Conservation (phyloP, 2,888 invertebrate species). For the Troglohyphantes excavatus region DNA sequence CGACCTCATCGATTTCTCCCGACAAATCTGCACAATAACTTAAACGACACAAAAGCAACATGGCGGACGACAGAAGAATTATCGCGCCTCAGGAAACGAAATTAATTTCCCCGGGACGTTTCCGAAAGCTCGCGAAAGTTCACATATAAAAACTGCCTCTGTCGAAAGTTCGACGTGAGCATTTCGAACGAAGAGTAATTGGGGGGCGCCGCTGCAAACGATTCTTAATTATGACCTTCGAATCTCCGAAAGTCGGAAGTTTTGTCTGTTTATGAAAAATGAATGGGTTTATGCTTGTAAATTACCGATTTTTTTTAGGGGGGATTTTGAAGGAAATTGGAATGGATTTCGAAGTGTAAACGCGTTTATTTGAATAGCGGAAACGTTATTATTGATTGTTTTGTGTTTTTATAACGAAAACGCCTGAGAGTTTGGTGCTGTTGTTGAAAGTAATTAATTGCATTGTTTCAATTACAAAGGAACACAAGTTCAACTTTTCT, state of each 20-base stretch:
- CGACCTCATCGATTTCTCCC: background rate
- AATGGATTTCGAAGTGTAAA: no score
- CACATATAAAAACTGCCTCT: slow-evolving; percentile 23
- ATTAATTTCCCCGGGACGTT: slow-evolving; percentile 43
- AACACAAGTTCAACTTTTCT: no score
- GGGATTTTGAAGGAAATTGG: no score
- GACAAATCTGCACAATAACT: slow-evolving; percentile 52
- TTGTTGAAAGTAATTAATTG: no score
- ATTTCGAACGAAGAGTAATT: slow-evolving; percentile 35
- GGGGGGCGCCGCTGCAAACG: slow-evolving; percentile 7
- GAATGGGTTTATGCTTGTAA: background rate
- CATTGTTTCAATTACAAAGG: no score
- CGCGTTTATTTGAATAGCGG: no score
- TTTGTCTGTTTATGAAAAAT: background rate
- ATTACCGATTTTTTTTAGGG: no score
- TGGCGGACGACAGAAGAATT: slow-evolving; percentile 52
- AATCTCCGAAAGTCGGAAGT: background rate
- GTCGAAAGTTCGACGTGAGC: slow-evolving; percentile 4
- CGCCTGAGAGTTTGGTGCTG: no score
- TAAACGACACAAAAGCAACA: slow-evolving; percentile 51
- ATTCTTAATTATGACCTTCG: slow-evolving; percentile 24
- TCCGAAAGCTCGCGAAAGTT: background rate
- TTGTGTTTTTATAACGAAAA: no score
- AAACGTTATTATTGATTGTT: no score
- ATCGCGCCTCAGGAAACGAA: slow-evolving; percentile 35